These are phyloP conservation scores for Triplophysa tibetana DNA, from an alignment of 2,113 vertebrate genomes.

Conservation along the genomic window DNA sequence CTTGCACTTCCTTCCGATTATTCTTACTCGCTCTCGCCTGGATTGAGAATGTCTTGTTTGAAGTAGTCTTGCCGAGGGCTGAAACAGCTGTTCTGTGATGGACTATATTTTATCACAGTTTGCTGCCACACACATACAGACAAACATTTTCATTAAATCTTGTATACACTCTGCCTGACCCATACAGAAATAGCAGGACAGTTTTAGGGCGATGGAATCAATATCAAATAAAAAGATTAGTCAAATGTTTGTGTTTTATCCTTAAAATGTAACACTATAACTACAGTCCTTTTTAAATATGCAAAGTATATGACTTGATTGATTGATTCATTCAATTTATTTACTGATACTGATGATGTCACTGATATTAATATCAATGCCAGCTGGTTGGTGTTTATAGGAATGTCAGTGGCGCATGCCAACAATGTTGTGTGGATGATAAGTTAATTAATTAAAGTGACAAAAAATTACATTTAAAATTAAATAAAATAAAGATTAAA, in stretches of 20 bases:
- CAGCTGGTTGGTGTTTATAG: too few species aligned
- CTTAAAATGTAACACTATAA: not conserved
- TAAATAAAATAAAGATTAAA: too few species aligned
- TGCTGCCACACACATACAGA: constrained; percentile 10
- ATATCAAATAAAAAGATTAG: not conserved
- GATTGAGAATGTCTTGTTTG: constrained; percentile 5
- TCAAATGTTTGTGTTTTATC: not conserved
- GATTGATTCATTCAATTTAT: too few species aligned
- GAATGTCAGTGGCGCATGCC: too few species aligned
- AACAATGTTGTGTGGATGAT: too few species aligned
- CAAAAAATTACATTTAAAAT: too few species aligned
- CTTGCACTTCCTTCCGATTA: constrained; percentile 38
- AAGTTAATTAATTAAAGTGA: too few species aligned
- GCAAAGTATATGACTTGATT: too few species aligned
- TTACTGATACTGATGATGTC: too few species aligned
- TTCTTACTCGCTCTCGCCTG: not conserved
- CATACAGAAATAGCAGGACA: not conserved
- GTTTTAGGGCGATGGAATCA: not conserved
- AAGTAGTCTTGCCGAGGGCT: constrained; percentile 23
- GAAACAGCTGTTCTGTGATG: constrained; percentile 41
- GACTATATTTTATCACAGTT: constrained; percentile 15
- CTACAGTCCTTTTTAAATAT: too few species aligned
- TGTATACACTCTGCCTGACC: not conserved
- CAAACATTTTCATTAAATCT: not conserved
- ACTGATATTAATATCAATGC: too few species aligned